These are phyloP conservation scores for Microchrysa polita DNA, from an alignment of 2,888 invertebrate genomes.

Conservation along the genomic window DNA sequence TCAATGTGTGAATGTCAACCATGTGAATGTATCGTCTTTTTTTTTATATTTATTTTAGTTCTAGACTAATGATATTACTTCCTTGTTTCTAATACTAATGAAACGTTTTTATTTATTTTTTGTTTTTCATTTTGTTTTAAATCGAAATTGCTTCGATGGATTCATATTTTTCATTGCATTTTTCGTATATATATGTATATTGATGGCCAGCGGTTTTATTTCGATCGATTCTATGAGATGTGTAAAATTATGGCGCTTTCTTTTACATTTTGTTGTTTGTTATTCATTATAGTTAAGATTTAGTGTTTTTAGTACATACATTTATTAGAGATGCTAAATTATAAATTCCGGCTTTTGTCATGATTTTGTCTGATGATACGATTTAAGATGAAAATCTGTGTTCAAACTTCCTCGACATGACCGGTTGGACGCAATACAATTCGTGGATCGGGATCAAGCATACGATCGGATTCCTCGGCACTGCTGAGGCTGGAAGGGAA, in stretches of 20 bases:
- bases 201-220: background rate
- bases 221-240: background rate
- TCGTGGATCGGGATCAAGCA: constrained; percentile 77
- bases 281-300: constrained; percentile 13
- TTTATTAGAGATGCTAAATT: background rate
- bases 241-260: background rate
- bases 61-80: background rate
- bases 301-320: background rate
- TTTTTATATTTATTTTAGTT: too few relatives aligned
- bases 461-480: constrained; percentile 79
- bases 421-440: constrained; percentile 74
- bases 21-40: constrained; percentile 38
- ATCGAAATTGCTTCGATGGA: constrained; percentile 21
- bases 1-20: constrained; percentile 26
- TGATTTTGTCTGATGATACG: background rate
- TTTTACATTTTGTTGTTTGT: constrained; percentile 9
- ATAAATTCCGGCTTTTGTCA: constrained; percentile 16
- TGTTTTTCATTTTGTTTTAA: too few relatives aligned
- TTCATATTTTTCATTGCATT: background rate
- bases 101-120: constrained; percentile 2
- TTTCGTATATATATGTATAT: too few relatives aligned
- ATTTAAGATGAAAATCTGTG: background rate
- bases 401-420: constrained; percentile 68
- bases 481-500: constrained; percentile 68
- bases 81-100: constrained; percentile 8